Conservation (phyloP, 2,888 invertebrate species). For the Villa cingulata region DNA sequence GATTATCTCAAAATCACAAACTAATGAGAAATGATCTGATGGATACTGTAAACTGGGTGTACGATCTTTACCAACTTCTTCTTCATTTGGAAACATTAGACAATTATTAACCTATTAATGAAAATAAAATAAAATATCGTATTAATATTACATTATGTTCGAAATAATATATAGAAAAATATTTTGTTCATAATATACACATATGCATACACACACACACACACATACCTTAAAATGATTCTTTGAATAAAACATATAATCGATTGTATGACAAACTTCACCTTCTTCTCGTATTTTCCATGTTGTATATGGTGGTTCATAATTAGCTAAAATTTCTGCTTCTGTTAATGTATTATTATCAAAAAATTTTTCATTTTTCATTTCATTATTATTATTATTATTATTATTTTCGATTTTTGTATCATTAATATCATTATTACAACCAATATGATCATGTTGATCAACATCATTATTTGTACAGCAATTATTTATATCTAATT, state of each 20-base stretch:
- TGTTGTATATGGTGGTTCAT: slow-evolving; percentile 59
- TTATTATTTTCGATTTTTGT: neutral
- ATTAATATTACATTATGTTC: no score
- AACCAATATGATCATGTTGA: neutral
- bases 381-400: slow-evolving; percentile 2
- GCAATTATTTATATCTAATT: no score
- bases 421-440: neutral
- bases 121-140: no score
- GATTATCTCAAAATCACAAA: slow-evolving; percentile 44
- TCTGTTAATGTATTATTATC: neutral
- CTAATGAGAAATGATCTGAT: slow-evolving; percentile 63
- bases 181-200: neutral
- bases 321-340: slow-evolving; percentile 29
- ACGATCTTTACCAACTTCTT: slow-evolving; percentile 50
- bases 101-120: slow-evolving; percentile 32
- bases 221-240: slow-evolving; percentile 43
- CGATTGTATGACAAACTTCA: slow-evolving; percentile 59
- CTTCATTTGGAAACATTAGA: slow-evolving; percentile 44
- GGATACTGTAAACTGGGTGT: slow-evolving; percentile 57
- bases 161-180: neutral
- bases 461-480: neutral
- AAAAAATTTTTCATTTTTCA: neutral
- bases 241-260: slow-evolving; percentile 55
- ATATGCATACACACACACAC: neutral
- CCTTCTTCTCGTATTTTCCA: slow-evolving; percentile 62